These are phyloP conservation scores for Clarias gariepinus DNA, from an alignment of 2,113 vertebrate species.

Conservation along the genomic window DNA sequence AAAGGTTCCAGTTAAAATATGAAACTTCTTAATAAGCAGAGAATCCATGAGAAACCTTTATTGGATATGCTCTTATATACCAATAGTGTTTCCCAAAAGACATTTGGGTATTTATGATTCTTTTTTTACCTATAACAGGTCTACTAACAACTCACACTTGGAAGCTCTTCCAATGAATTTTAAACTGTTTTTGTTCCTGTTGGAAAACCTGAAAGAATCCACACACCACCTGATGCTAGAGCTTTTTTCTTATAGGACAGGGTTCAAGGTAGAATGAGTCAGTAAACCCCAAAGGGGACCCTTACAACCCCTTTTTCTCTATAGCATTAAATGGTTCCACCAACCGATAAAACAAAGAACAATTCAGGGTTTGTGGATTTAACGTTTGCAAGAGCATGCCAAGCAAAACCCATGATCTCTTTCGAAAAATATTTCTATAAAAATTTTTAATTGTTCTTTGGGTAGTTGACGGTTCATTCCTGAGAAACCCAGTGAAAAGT, in stretches of 20 bases:
- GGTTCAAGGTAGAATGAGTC: no score
- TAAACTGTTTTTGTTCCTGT: not conserved
- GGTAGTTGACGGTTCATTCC: not conserved
- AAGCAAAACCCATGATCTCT: not conserved
- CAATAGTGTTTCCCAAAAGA: not conserved
- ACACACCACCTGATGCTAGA: not conserved
- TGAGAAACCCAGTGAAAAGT: not conserved
- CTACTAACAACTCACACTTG: not conserved
- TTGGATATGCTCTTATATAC: not conserved
- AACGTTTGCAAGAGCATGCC: not conserved
- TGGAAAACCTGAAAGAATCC: not conserved
- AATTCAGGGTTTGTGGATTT: not conserved
- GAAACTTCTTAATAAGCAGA: not conserved
- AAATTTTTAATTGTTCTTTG: not conserved
- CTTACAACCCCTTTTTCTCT: not conserved
- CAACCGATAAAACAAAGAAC: not conserved
- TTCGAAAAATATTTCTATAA: not conserved
- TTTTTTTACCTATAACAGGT: not conserved
- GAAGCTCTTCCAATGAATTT: not conserved
- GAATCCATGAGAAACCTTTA: not conserved
- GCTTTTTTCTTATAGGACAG: not conserved
- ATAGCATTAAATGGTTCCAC: not conserved
- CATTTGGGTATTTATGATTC: not conserved
- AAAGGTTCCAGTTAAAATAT: not conserved
- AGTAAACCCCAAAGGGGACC: not conserved